Evolutionary conservation across 2,113 vertebrate genomes (phyloP), one percentile per base, ranked within the genome.

Genomic region (Craseonycteris thonglongyai): DNA sequence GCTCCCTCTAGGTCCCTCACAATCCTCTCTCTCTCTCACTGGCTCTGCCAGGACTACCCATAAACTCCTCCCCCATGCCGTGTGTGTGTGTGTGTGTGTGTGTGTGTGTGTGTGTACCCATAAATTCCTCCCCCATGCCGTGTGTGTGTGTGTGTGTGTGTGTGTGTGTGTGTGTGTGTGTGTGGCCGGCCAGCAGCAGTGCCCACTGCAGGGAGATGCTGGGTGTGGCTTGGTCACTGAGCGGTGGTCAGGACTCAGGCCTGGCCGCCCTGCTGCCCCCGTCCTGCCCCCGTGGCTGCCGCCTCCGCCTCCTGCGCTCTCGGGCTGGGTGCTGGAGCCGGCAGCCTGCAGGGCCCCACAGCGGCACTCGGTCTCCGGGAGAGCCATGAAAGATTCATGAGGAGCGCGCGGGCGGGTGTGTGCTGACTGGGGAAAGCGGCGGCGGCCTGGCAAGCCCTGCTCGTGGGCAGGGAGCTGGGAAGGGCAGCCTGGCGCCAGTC

Each of bases 371-470:
- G n/a, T 49, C 61, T 93, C 79, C 89, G 22, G 42, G 85, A 83
- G 65, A 0, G 10, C 74, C 68, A 13, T 91, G 91, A 93, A 95
- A 93, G 90, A 95, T 91, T 94, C 91, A 69, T 54, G 94, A 97
- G 83, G 78, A 78, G 16, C 12, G 3, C 90, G 83, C 35, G 84
- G 13, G 45, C 54, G 84, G 74, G 22, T 72, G 81, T 51, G 80
- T 40, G 75, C 82, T 22, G 51, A 74, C 79, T 66, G 78, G 65
- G 91, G 69, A 88, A 83, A 51, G 90, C n/a, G 85, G 78, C 89
- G 79, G 88, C 51, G 15, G 30, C 88, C 47, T 80, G 12, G 42
- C 9, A 3, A 19, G 47, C 69, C 78, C n/a, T 33, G 69, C 78
- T 24, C 19, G 7, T 42, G 65, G 49, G 71, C 4, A 3, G 40